Percentiles rank a stretch among this genome's conserved stretches.
phyloP scores from a whole-genome alignment of 2,113 vertebrate species.

The Caracal caracal region DNA sequence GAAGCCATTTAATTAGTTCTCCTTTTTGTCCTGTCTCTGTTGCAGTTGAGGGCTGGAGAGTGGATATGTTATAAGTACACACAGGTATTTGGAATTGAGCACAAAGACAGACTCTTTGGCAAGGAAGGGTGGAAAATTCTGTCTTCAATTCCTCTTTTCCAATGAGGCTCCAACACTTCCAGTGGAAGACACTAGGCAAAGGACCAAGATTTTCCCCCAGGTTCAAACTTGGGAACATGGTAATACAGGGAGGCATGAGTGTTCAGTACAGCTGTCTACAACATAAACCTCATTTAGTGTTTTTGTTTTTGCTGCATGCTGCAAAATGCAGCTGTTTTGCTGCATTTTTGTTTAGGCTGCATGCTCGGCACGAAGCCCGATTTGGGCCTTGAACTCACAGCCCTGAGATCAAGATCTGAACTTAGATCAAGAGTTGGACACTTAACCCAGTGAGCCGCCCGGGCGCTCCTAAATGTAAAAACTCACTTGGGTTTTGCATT shows the following conservation, averaged over 20 bases:
- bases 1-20: not conserved
- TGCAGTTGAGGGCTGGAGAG: not conserved
- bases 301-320: too few relatives aligned
- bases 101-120: not conserved
- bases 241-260: not conserved
- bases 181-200: not conserved
- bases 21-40: not conserved
- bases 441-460: too few relatives aligned
- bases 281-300: not conserved
- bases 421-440: too few relatives aligned
- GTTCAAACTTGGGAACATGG: not conserved
- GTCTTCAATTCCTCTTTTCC: not conserved
- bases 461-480: too few relatives aligned
- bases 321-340: too few relatives aligned
- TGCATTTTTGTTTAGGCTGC: too few relatives aligned
- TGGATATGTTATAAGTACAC: not conserved
- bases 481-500: not conserved
- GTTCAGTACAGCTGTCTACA: not conserved
- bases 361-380: too few relatives aligned
- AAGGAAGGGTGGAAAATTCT: not conserved
- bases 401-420: too few relatives aligned
- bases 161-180: not conserved
- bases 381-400: too few relatives aligned
- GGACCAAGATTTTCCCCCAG: not conserved
- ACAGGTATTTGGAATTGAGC: not conserved